Percentiles rank a stretch among this genome's conserved stretches.
phyloP scores from a whole-genome alignment of 2,113 vertebrate species.

The Pomatorhinus ruficollis region DNA sequence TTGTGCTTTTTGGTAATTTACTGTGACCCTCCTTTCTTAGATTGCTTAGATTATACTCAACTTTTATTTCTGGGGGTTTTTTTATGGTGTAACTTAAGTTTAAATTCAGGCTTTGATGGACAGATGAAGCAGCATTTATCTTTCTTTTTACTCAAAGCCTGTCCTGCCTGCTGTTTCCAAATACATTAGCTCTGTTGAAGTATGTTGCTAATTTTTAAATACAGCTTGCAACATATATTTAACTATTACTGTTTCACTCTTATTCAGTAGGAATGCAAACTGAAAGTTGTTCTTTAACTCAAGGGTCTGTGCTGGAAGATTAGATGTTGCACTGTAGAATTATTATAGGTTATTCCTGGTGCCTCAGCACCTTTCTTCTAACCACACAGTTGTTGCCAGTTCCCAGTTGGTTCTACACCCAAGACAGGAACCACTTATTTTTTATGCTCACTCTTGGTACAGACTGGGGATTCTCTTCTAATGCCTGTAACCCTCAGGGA shows the following conservation, averaged over 20 bases:
- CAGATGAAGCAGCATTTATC: not conserved
- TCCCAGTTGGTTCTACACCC: not conserved
- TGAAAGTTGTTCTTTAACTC: not conserved
- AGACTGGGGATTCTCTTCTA: not conserved
- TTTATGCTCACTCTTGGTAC: not conserved
- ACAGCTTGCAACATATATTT: not conserved
- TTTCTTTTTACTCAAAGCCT: not conserved
- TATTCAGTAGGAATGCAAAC: not conserved
- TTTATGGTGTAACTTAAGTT: not conserved
- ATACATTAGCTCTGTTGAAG: not conserved
- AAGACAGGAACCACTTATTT: not conserved
- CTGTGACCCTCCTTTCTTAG: not conserved
- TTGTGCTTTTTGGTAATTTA: not conserved
- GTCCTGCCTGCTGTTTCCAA: not conserved
- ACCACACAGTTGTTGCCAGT: not conserved
- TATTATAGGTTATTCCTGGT: not conserved
- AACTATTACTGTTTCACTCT: not conserved
- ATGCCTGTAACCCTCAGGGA: not conserved
- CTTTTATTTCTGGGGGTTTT: not conserved
- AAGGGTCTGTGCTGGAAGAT: not conserved
- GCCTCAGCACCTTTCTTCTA: not conserved
- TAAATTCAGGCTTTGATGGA: not conserved
- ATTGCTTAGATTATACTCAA: not conserved
- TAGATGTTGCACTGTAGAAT: not conserved
- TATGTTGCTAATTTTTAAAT: not conserved